Evolutionary conservation across 2,797 vertebrate species (phyloP).

Genomic region (Halcyon chelicuti): DNA sequence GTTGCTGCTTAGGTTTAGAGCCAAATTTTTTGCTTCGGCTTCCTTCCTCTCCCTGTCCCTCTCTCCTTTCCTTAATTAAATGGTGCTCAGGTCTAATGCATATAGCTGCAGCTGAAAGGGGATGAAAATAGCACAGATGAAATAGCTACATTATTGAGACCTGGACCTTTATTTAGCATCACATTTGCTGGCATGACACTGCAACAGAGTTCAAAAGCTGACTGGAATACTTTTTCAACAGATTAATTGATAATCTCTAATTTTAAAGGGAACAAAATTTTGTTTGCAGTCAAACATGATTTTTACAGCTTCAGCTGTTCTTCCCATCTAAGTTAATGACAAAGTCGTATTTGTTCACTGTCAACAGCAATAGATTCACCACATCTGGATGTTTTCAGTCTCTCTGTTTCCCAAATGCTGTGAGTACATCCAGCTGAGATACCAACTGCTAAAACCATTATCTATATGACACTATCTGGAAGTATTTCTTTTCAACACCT

Average conservation of each 20-base stretch:
- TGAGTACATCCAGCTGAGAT: background rate
- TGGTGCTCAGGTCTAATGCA: background rate
- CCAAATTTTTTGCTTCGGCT: background rate
- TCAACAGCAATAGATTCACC: background rate
- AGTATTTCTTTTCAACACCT: background rate
- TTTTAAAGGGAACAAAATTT: background rate
- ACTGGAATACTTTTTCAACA: background rate
- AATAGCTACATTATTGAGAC: background rate
- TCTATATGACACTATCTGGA: background rate
- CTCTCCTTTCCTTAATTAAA: constrained; percentile 24
- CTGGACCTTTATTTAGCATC: background rate
- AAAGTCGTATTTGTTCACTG: accelerated
- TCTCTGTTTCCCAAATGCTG: background rate
- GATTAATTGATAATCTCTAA: background rate
- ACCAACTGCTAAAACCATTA: background rate
- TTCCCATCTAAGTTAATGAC: background rate
- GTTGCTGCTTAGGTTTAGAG: constrained; percentile 1
- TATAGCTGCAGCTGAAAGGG: background rate
- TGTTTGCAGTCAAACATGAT: background rate
- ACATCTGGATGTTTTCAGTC: background rate
- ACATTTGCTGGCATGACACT: background rate
- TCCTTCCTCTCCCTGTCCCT: background rate
- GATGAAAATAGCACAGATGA: background rate
- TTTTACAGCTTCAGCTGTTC: constrained; percentile 1
- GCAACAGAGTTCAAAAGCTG: background rate